These are phyloP conservation scores for Hemithea aestivaria DNA, from an alignment of 2,888 invertebrate species.

Conservation along the genomic window DNA sequence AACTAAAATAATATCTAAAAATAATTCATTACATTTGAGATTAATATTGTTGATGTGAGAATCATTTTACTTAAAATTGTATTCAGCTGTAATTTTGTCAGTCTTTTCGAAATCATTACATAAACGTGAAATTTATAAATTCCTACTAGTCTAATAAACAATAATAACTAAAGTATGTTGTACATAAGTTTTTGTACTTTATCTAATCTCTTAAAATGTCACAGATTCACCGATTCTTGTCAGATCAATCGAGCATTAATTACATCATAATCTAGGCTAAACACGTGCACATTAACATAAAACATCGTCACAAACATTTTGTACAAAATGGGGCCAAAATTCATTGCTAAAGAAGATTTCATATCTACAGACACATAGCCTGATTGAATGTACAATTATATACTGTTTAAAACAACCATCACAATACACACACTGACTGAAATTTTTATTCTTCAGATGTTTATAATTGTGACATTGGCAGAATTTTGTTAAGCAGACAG, in stretches of 20 bases:
- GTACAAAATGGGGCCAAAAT: constrained; percentile 26
- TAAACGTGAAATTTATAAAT: constrained; percentile 16
- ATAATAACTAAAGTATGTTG: constrained; percentile 5
- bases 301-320: constrained; percentile 30
- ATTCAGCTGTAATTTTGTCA: constrained; percentile 27
- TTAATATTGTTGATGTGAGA: constrained; percentile 29
- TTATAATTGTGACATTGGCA: no score
- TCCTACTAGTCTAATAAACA: constrained; percentile 8
- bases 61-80: constrained; percentile 8
- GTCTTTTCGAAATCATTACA: constrained; percentile 28
- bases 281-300: constrained; percentile 34
- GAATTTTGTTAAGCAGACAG: no score
- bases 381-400: no score
- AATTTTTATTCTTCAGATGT: no score
- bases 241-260: not conserved
- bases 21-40: constrained; percentile 8
- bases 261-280: constrained; percentile 17
- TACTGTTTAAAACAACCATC: no score
- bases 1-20: constrained; percentile 23
- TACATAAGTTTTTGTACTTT: constrained; percentile 13
- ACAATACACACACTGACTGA: no score
- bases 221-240: not conserved
- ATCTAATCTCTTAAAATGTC: constrained; percentile 7
- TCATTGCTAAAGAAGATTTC: not conserved
- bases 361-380: no score